A percentile compares a stretch with the other conserved stretches of the same genome.
Conservation (phyloP, 1,140 invertebrate genomes). For the Megathymus violae region DNA sequence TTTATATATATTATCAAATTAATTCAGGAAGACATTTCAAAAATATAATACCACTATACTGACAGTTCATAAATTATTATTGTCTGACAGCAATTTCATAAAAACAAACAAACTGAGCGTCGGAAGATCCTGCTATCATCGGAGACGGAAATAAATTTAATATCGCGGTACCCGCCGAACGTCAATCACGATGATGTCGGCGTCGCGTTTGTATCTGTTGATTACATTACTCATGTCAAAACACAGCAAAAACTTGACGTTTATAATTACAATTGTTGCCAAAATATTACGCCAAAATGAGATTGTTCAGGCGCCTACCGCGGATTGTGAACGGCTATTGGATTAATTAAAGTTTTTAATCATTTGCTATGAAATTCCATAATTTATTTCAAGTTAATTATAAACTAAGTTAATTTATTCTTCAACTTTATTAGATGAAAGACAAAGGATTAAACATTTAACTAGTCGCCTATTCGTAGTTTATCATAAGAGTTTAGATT, state of each 20-base stretch:
- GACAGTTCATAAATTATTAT: constrained; percentile 23
- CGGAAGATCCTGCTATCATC: constrained; percentile 21
- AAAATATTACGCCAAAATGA: constrained; percentile 46
- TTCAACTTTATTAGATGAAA: constrained; percentile 38
- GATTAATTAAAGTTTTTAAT: constrained; percentile 60
- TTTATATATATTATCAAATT: not conserved
- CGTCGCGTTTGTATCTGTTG: constrained; percentile 51
- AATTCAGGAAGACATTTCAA: not conserved
- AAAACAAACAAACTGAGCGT: constrained; percentile 22
- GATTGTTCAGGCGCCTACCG: constrained; percentile 43
- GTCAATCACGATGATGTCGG: constrained; percentile 59
- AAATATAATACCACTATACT: constrained; percentile 5
- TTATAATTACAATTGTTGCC: constrained; percentile 51
- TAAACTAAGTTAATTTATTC: constrained; percentile 51
- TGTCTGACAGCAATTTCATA: constrained; percentile 19
- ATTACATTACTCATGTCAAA: constrained; percentile 67
- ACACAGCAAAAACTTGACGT: constrained; percentile 49
- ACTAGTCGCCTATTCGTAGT: constrained; percentile 15
- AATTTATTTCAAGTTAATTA: constrained; percentile 53
- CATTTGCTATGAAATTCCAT: constrained; percentile 54
- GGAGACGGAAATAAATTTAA: constrained; percentile 51
- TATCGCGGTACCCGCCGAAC: constrained; percentile 49
- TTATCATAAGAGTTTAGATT: constrained; percentile 16
- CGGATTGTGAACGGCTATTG: constrained; percentile 50
- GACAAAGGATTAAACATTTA: constrained; percentile 37